A percentile compares a stretch with the other conserved stretches of the same genome.
Evolutionary conservation across 2,113 vertebrate species (phyloP).

Genomic region (Tachycineta bicolor): DNA sequence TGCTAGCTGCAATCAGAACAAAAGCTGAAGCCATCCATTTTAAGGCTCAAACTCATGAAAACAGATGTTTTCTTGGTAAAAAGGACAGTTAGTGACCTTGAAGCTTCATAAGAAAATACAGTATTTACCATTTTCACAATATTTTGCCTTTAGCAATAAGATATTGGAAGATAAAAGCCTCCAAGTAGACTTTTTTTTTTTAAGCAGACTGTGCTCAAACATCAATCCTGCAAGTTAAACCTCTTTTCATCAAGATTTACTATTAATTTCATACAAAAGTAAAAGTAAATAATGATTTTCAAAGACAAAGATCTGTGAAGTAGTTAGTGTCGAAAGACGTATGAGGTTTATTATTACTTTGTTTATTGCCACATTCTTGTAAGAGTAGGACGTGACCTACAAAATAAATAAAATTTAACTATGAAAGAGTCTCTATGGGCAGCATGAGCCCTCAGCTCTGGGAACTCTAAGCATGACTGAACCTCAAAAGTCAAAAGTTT

Average conservation of each 20-base stretch:
- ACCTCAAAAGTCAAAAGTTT: neutral
- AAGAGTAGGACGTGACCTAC: neutral
- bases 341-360: neutral
- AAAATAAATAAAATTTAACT: neutral
- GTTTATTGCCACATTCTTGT: neutral
- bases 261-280: neutral
- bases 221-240: neutral
- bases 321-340: neutral
- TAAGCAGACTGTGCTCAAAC: neutral
- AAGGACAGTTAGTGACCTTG: neutral
- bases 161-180: neutral
- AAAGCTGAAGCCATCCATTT: neutral
- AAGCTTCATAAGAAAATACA: neutral
- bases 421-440: fast-evolving
- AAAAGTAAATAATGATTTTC: neutral
- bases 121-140: neutral
- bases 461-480: neutral
- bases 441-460: neutral
- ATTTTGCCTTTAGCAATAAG: neutral
- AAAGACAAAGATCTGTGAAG: neutral
- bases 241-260: neutral
- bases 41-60: neutral
- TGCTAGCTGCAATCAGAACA: neutral
- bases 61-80: neutral
- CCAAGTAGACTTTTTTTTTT: neutral